Percentiles rank a stretch among this genome's conserved stretches.
Evolutionary conservation across 2,888 invertebrate genomes (phyloP).

Genomic region (Napeogenes inachia): DNA sequence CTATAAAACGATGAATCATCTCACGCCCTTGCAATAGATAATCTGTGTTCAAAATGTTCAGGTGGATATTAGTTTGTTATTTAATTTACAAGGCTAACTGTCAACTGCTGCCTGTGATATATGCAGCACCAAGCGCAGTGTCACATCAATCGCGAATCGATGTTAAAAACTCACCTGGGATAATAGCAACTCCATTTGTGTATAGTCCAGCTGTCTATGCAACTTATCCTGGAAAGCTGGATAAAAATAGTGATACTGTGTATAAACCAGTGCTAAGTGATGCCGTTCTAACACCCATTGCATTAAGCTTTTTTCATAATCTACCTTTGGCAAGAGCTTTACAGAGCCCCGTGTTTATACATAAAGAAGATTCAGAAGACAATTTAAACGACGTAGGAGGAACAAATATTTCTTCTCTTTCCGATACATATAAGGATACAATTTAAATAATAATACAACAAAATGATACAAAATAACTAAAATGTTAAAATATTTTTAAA

Average conservation of each 20-base stretch:
- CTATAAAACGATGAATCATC: conserved; percentile 58
- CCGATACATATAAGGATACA: too few relatives aligned
- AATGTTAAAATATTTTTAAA: too few relatives aligned
- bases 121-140: conserved; percentile 73
- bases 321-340: conserved; percentile 60
- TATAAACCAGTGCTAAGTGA: conserved; percentile 45
- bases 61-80: conserved; percentile 43
- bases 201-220: conserved; percentile 49
- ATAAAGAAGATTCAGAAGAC: conserved; percentile 37
- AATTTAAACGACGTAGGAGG: too few relatives aligned
- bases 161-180: conserved; percentile 54
- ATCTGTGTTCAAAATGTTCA: conserved; percentile 51
- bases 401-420: too few relatives aligned
- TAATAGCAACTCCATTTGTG: conserved; percentile 47
- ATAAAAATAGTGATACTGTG: conserved; percentile 33
- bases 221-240: conserved; percentile 35
- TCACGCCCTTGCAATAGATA: conserved; percentile 31
- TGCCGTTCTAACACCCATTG: conserved; percentile 52
- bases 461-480: too few relatives aligned
- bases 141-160: conserved; percentile 77
- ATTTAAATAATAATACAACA: too few relatives aligned
- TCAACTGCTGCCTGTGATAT: conserved; percentile 53
- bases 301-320: conserved; percentile 57
- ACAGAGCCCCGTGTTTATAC: conserved; percentile 53
- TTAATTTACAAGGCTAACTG: conserved; percentile 41